Percentiles rank a stretch among this genome's conserved stretches.
Evolutionary conservation across 2,888 invertebrate species (phyloP).

Genomic region (Diploptera punctata): DNA sequence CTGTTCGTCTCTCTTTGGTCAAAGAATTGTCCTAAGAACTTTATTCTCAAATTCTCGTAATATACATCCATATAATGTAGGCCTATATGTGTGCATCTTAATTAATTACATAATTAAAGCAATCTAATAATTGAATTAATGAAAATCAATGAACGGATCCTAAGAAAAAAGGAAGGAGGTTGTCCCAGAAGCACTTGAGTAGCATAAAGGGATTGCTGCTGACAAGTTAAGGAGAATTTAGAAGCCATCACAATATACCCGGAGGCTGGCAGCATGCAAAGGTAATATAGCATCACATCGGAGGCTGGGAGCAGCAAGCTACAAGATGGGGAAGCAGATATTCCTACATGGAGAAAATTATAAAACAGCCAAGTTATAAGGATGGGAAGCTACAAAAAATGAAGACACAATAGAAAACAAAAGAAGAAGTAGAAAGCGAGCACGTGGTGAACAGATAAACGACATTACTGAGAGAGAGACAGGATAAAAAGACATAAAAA

Average conservation of each 20-base stretch:
- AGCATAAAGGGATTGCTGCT: not conserved
- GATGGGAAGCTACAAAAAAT: not conserved
- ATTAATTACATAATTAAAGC: too few relatives aligned
- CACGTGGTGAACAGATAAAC: slow-evolving; percentile 15
- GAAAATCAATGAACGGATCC: too few relatives aligned
- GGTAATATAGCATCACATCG: slow-evolving; percentile 31
- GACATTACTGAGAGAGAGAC: not conserved
- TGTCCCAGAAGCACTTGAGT: too few relatives aligned
- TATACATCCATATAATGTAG: too few relatives aligned
- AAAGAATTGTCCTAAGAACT: too few relatives aligned
- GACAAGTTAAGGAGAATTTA: slow-evolving; percentile 22
- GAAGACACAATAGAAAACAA: not conserved
- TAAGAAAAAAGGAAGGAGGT: too few relatives aligned
- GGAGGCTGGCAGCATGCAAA: slow-evolving; percentile 12
- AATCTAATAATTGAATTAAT: too few relatives aligned
- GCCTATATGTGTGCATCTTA: too few relatives aligned
- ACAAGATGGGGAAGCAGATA: slow-evolving; percentile 7
- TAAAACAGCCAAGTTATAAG: slow-evolving; percentile 15
- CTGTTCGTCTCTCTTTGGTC: too few relatives aligned
- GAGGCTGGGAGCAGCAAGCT: not conserved
- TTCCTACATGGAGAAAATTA: slow-evolving; percentile 32
- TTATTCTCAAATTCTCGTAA: too few relatives aligned
- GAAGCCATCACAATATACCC: not conserved
- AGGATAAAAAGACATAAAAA: not conserved
- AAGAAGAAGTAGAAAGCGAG: not conserved